Base-by-base conservation (phyloP, 2,888 invertebrate genomes). In the Drosophila vallismaia region DNA sequence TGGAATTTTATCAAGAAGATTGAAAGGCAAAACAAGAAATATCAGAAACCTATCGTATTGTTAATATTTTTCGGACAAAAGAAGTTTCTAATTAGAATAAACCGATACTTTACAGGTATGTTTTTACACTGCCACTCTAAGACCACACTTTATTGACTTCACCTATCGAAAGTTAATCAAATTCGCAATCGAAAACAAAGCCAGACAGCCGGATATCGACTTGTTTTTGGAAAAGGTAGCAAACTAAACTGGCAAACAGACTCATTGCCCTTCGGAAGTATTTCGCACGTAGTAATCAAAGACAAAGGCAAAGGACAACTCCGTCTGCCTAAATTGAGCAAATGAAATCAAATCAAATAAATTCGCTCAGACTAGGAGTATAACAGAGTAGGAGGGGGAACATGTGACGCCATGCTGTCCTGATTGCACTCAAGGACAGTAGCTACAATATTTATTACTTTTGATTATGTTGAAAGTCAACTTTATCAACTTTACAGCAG, bases 401-500 rank as follows among this genome's bases (percentile, higher is more conserved):
- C 75, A 75, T 74, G 67, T 82, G 82, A 79, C 77, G 71, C 64
- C 81, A 81, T 76, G 62, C 79, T 74, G 86, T 56, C 63, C 67
- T 74, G 69, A 74, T 67, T 86, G 82, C 82, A 86, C 75, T 86
- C 86, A 79, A 86, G 72, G 75, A 86, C 86, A 82, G 84, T 81
- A 75, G 86, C 74, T 86, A 86, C 85, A 87, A 87, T 82, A 84
- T 84, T 84, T 84, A 84, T 84, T 85, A 82, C 86, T 82, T 87
- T 84, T 87, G 84, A 84, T 84, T 84, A 84, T 84, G 84, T 84
- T 87, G 82, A 75, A 77, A 84, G 87, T 87, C 86, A 84, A 85
- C 84, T 87, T 84, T 87, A 84, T 84, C 87, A 87, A 84, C 87
- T 84, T 84, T 84, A 84, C 87, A 84, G 86, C 82, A 84, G 82